Conservation (phyloP, 2,113 vertebrate genomes). For the Indicator maculatus region DNA sequence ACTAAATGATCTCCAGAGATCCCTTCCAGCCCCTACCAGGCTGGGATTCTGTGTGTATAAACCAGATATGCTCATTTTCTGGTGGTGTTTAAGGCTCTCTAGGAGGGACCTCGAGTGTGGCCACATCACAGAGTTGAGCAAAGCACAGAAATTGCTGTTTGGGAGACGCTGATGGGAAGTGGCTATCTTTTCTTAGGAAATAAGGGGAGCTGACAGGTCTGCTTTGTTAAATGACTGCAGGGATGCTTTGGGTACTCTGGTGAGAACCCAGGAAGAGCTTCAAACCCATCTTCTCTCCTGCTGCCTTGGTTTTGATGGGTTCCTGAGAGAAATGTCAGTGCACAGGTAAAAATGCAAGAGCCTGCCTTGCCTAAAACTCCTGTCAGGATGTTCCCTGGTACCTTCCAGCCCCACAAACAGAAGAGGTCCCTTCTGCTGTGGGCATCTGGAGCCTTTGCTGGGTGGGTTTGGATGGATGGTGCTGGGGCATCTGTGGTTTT, state of each 20-base stretch:
- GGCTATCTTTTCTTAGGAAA: neutral
- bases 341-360: neutral
- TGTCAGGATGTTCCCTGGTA: neutral
- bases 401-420: neutral
- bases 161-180: neutral
- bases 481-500: accelerated
- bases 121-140: accelerated
- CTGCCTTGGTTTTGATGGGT: neutral
- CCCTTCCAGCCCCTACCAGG: no score
- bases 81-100: neutral
- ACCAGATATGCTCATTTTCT: accelerated
- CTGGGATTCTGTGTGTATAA: no score
- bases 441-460: neutral
- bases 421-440: neutral
- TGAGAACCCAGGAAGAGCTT: neutral
- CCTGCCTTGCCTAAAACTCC: neutral
- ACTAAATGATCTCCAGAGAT: no score
- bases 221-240: neutral
- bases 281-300: accelerated
- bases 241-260: neutral
- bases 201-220: neutral
- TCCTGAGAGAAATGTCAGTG: neutral
- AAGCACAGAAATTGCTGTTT: neutral
- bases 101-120: neutral
- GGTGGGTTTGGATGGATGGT: neutral